Conservation (phyloP, 2,797 vertebrate species). For the Denticeps clupeoides region DNA sequence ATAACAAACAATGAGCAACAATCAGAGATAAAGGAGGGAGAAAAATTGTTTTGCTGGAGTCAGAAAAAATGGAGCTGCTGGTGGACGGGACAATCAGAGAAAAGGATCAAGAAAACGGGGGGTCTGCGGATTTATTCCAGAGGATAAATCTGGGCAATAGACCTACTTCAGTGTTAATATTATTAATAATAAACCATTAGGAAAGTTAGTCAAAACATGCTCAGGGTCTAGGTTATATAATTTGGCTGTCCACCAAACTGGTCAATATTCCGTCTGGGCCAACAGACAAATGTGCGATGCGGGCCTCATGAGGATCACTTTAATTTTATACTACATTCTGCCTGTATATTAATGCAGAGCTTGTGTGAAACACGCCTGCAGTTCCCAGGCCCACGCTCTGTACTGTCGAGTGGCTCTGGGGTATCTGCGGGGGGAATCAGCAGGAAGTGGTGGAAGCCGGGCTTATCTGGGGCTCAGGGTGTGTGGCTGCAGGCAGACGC, state of each 20-base stretch:
- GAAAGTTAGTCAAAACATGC: no score
- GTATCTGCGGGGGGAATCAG: constrained; percentile 54
- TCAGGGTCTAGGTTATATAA: no score
- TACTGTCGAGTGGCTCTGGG: constrained; percentile 43
- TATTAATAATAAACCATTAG: no score
- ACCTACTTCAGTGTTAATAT: no score
- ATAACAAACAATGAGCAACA: constrained; percentile 4
- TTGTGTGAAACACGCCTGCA: no score
- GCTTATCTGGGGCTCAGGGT: constrained; percentile 49
- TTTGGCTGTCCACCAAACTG: no score
- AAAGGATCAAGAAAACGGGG: constrained; percentile 13
- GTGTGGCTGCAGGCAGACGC: constrained; percentile 23
- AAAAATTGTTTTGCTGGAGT: neutral
- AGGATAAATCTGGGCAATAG: no score
- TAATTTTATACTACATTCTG: no score
- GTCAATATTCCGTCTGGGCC: no score
- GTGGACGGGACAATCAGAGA: constrained; percentile 8
- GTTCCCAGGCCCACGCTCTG: no score
- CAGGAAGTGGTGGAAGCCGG: constrained; percentile 54
- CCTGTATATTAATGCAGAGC: constrained; percentile 4
- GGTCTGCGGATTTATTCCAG: neutral
- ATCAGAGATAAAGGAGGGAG: neutral
- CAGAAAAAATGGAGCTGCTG: constrained; percentile 5
- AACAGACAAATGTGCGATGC: no score
- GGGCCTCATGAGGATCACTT: no score